phyloP scores from a whole-genome alignment of 2,797 vertebrate genomes.

The Ceyx erithaca region DNA sequence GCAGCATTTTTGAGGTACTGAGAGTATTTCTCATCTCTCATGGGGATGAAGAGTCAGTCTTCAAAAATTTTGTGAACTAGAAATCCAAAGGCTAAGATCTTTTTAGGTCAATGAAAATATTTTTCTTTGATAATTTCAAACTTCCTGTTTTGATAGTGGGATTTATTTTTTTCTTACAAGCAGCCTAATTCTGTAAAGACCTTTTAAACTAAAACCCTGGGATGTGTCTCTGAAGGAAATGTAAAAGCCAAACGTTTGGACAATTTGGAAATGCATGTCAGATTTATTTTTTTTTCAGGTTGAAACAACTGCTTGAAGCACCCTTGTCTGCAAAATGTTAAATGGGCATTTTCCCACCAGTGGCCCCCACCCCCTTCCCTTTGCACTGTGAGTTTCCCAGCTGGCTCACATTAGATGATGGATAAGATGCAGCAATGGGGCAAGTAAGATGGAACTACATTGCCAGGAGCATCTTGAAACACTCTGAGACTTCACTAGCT shows the following conservation, averaged over 20 bases:
- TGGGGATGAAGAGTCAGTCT: slow-evolving; percentile 39
- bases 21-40: slow-evolving; percentile 21
- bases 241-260: slow-evolving; percentile 41
- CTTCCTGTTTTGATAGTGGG: slow-evolving; percentile 56
- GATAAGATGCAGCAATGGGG: not conserved
- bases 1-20: slow-evolving; percentile 27
- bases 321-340: not conserved
- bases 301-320: not conserved
- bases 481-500: not conserved
- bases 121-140: slow-evolving; percentile 64
- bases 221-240: slow-evolving; percentile 48
- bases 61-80: slow-evolving; percentile 33
- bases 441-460: not conserved
- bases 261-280: not conserved
- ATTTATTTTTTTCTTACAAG: not conserved
- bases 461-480: not conserved
- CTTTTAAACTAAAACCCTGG: slow-evolving; percentile 48
- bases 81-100: slow-evolving; percentile 26
- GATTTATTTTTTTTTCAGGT: not conserved
- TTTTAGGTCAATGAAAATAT: slow-evolving; percentile 61
- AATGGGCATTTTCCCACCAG: not conserved
- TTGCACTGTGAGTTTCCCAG: not conserved
- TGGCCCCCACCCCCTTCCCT: not conserved
- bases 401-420: not conserved
- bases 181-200: slow-evolving; percentile 32